Evolutionary conservation across 2,113 vertebrate species (phyloP), one percentile per base, ranked within the genome.

Genomic region (Dermatemys mawii): DNA sequence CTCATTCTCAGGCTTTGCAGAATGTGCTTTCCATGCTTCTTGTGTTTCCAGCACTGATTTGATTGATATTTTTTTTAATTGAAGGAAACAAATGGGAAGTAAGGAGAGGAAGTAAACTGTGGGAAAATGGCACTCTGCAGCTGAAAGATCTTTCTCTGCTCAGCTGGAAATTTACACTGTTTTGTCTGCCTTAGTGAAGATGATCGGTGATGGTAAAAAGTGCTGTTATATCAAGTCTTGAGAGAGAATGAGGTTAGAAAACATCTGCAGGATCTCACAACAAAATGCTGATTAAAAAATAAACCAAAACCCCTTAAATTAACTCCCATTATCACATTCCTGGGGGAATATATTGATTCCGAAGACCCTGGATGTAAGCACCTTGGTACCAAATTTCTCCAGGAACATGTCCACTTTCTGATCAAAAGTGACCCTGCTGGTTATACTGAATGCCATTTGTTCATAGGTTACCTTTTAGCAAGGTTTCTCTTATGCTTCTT

Each of bases 341-440:
- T 93, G 96, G 97, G 94, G 96, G 32, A 86, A 91, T 93, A 80
- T 48, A 92, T 87, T 55, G 3, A 94, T 95, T 97, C 96, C 94
- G 95, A 97, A 97, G 96, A 96, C 94, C 96, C 96, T 96, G 97
- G 97, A 93, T 78, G 87, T 94, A 96, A 98, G 97, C 91, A 95
- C 60, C 89, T 94, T 57, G 0, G 93, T 87, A 97, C 96, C 96
- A 93, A 27, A 93, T 92, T 86, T 94, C 95, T 97, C 96, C 97
- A 97, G 97, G 94, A 96, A 95, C 91, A 46, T 38, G 92, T 96
- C 94, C 90, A 96, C 94, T 90, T 96, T 97, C 92, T 94, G 95
- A 94, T 95, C 91, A 92, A 95, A 76, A 97, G 90, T 90, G 84
- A 94, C 96, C 94, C 95, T 82, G 93, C 95, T 95, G 96, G 94